phyloP scores from a whole-genome alignment of 2,888 invertebrate species.

The Orthosia gothica region DNA sequence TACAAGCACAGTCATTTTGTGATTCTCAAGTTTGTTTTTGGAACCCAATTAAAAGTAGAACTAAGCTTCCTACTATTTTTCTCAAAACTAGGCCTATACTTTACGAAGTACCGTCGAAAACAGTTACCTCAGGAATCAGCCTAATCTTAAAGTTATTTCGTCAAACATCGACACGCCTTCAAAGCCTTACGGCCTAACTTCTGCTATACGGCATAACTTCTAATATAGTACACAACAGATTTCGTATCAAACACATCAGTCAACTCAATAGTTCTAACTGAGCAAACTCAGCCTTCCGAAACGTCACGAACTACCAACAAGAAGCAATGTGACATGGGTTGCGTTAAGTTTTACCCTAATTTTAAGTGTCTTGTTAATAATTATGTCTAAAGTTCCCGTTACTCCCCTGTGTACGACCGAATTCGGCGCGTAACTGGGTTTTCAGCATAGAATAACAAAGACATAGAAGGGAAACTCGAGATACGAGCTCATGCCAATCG shows the following conservation, averaged over 20 bases:
- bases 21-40: too few relatives aligned
- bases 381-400: conserved; percentile 68
- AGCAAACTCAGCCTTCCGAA: conserved; percentile 27
- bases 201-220: conserved; percentile 2
- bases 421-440: conserved; percentile 50
- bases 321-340: conserved; percentile 72
- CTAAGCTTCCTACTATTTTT: too few relatives aligned
- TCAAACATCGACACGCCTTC: conserved; percentile 1
- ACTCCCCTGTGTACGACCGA: conserved; percentile 59
- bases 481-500: too few relatives aligned
- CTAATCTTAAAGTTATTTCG: conserved; percentile 10
- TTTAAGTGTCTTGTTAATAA: conserved; percentile 76
- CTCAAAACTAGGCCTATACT: too few relatives aligned
- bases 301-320: conserved; percentile 64
- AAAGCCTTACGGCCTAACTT: conserved; percentile 5
- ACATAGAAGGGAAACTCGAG: not conserved
- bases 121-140: not conserved
- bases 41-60: too few relatives aligned
- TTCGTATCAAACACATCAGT: conserved; percentile 36
- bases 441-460: conserved; percentile 9
- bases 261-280: conserved; percentile 50
- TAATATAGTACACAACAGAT: not conserved
- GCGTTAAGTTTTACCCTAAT: conserved; percentile 70
- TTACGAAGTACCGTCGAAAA: too few relatives aligned
- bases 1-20: too few relatives aligned